Percentiles rank a stretch among this genome's conserved stretches.
phyloP scores from a whole-genome alignment of 2,888 invertebrate genomes.

The Clanis bilineata region DNA sequence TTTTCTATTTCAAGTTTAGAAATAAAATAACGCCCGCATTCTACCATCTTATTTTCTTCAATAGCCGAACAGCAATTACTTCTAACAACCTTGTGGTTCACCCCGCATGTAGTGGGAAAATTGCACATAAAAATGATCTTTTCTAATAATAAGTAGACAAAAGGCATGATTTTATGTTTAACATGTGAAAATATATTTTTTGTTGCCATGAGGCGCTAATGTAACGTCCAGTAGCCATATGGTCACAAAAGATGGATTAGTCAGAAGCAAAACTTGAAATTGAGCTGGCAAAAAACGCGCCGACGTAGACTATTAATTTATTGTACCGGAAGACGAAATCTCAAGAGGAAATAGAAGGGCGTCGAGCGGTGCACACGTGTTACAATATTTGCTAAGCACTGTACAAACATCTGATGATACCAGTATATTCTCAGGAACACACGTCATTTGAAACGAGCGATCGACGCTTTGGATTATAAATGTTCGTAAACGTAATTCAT shows the following conservation, averaged over 20 bases:
- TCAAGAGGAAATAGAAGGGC: constrained; percentile 79
- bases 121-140: constrained; percentile 69
- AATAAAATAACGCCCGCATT: constrained; percentile 65
- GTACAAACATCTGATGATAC: constrained; percentile 74
- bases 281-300: constrained; percentile 61
- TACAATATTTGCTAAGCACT: constrained; percentile 79
- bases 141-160: constrained; percentile 63
- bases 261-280: constrained; percentile 58
- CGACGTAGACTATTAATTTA: constrained; percentile 70
- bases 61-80: constrained; percentile 67
- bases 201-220: constrained; percentile 43
- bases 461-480: not conserved
- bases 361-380: constrained; percentile 74
- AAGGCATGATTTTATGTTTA: constrained; percentile 50
- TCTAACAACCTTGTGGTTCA: constrained; percentile 74
- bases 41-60: constrained; percentile 55
- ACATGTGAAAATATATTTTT: constrained; percentile 49
- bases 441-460: not conserved
- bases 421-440: constrained; percentile 48
- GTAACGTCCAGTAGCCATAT: constrained; percentile 64
- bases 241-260: constrained; percentile 47
- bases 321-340: constrained; percentile 80
- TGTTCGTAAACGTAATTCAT: not conserved
- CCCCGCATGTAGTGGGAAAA: constrained; percentile 72
- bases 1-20: constrained; percentile 46